Evolutionary conservation across 1,140 invertebrate genomes (phyloP), one percentile per base, ranked within the genome.

Genomic region (Drepana arcuata): DNA sequence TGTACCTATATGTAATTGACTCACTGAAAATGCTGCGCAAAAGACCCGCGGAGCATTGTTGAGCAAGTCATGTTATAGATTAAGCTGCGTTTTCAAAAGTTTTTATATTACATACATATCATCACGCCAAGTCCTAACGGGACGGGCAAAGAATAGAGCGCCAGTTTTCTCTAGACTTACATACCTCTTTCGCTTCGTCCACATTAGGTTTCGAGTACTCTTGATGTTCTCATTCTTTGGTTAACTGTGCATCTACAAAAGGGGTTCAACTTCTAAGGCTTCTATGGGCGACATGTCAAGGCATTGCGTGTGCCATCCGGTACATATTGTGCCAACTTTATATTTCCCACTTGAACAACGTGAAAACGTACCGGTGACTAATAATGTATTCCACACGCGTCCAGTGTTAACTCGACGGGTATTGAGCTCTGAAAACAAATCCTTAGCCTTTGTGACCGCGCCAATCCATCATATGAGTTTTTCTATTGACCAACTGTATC

Each of bases 391-490:
- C 78, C 40, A 52, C 47, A 48, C 53, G 60, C 74, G 70, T 74
- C 34, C 55, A 46, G 15, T 41, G 50, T 57, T 69, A 68, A 65
- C 65, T 58, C 67, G 45, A 56, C 45, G 41, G 45, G 70, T 68
- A 74, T 77, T 75, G 60, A 68, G 57, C 50, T 61, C 64, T 69
- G 71, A 72, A 80, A 79, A 82, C 78, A 78, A 70, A 82, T 68
- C 70, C 55, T 58, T 63, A 51, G 45, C 47, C 45, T 64, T 64
- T 65, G 58, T 61, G 46, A 45, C 50, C 36, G 40, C 46, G 45
- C 43, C 63, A 41, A 82, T 82, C 78, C 74, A 78, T 82, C 78
- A 79, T 71, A 41, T 30, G 33, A 68, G 50, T 77, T 81, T 70
- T 77, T 74, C 71, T 68, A 74, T 75, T 75, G 65, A 71, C 51